Percentiles rank a stretch among this genome's conserved stretches.
phyloP scores from a whole-genome alignment of 2,797 vertebrate genomes.

The Spinibarbus caldwelli region DNA sequence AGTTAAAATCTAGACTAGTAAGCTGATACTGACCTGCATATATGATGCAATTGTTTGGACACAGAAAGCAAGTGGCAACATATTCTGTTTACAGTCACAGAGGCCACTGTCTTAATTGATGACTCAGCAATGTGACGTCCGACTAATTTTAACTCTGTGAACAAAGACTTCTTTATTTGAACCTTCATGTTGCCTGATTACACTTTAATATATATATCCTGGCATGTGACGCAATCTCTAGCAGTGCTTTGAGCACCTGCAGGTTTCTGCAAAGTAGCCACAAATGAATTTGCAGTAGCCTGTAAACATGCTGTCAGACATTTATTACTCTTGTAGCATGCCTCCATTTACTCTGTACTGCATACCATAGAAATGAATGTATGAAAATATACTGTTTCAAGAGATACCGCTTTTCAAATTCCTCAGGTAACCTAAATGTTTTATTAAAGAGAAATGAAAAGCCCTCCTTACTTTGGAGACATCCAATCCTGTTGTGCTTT shows the following conservation, averaged over 20 bases:
- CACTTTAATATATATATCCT: background rate
- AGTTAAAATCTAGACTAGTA: background rate
- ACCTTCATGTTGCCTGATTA: background rate
- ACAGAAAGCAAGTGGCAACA: background rate
- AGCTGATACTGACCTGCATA: conserved; percentile 8
- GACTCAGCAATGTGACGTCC: conserved; percentile 9
- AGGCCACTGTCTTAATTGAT: conserved; percentile 13
- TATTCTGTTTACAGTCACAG: conserved; percentile 20
- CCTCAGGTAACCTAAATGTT: background rate
- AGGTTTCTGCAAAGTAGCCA: background rate
- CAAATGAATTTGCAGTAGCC: background rate
- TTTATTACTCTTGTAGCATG: background rate
- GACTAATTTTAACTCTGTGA: conserved; percentile 10
- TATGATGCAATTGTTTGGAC: background rate
- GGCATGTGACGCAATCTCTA: background rate
- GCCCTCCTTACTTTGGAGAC: background rate
- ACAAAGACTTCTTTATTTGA: conserved; percentile 20
- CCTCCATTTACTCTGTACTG: background rate
- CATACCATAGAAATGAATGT: background rate
- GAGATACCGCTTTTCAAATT: background rate
- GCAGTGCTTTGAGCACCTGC: background rate
- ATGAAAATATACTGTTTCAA: background rate
- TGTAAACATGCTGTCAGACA: conserved; percentile 5
- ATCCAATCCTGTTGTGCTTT: background rate
- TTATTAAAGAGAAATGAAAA: background rate